Percentiles rank a stretch among this genome's conserved stretches.
phyloP scores from a whole-genome alignment of 2,888 invertebrate genomes.

The Sinodicranocentrus sp. region DNA sequence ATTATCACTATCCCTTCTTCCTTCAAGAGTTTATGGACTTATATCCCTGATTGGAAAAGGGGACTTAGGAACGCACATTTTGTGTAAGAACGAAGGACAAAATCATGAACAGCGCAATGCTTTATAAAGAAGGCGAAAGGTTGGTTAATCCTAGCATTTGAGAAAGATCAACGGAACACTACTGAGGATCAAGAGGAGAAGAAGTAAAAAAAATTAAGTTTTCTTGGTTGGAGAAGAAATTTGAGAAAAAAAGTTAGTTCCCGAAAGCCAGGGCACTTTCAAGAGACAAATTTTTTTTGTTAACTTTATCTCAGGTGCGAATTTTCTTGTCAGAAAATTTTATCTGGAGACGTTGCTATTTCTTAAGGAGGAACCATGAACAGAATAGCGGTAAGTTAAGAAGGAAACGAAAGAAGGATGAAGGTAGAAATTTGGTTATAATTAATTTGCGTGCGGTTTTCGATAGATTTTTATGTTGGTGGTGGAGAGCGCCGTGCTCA shows the following conservation, averaged over 20 bases:
- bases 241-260: constrained; percentile 19
- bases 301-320: not conserved
- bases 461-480: constrained; percentile 23
- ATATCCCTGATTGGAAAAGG: constrained; percentile 45
- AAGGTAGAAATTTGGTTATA: not conserved
- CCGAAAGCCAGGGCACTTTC: constrained; percentile 60
- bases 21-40: too few species aligned
- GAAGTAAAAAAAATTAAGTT: not conserved
- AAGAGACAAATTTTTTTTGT: constrained; percentile 7
- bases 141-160: constrained; percentile 37
- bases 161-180: not conserved
- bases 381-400: constrained; percentile 45
- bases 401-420: not conserved
- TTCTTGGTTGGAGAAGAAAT: not conserved
- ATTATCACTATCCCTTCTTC: too few species aligned
- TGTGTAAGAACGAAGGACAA: constrained; percentile 54
- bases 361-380: too few species aligned
- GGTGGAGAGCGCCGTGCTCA: constrained; percentile 52
- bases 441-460: constrained; percentile 1
- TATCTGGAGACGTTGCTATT: too few species aligned
- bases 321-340: constrained; percentile 40
- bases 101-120: constrained; percentile 44
- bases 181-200: not conserved
- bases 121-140: constrained; percentile 57
- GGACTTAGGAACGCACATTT: constrained; percentile 40